A percentile compares a stretch with the other conserved stretches of the same genome.
Evolutionary conservation across 2,888 invertebrate genomes (phyloP).

Genomic region (Drosophila lacicola): DNA sequence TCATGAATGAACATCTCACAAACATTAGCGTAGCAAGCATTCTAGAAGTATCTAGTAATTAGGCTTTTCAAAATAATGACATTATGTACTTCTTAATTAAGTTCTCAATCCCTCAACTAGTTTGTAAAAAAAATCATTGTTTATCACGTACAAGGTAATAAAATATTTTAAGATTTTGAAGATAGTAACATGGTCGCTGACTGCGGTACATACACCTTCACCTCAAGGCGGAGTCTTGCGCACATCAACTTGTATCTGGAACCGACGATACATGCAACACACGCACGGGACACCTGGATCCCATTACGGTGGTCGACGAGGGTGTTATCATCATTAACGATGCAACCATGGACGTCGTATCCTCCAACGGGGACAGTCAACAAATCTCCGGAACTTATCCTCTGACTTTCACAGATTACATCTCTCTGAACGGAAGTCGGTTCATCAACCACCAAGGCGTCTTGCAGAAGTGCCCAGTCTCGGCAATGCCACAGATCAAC

Average conservation of each 20-base stretch:
- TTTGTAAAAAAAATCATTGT: too few relatives aligned
- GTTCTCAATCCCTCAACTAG: too few relatives aligned
- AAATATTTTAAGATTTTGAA: too few relatives aligned
- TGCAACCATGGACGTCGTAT: background rate
- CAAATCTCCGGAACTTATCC: background rate
- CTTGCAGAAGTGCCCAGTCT: background rate
- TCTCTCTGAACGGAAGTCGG: background rate
- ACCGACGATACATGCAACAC: background rate
- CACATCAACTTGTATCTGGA: background rate
- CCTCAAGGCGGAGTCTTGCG: background rate
- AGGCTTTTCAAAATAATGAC: too few relatives aligned
- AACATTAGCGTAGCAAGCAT: too few relatives aligned
- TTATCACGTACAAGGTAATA: too few relatives aligned
- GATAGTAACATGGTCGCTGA: background rate
- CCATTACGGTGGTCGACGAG: background rate
- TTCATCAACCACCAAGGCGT: background rate
- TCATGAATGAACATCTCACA: too few relatives aligned
- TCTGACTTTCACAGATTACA: background rate
- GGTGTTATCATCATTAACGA: background rate
- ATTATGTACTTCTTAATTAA: too few relatives aligned
- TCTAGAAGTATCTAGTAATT: too few relatives aligned
- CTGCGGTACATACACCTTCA: background rate
- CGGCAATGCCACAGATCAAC: background rate
- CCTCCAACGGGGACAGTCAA: background rate
- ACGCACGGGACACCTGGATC: background rate